Conservation (phyloP, 2,113 vertebrate genomes). For the Cheilinus undulatus region DNA sequence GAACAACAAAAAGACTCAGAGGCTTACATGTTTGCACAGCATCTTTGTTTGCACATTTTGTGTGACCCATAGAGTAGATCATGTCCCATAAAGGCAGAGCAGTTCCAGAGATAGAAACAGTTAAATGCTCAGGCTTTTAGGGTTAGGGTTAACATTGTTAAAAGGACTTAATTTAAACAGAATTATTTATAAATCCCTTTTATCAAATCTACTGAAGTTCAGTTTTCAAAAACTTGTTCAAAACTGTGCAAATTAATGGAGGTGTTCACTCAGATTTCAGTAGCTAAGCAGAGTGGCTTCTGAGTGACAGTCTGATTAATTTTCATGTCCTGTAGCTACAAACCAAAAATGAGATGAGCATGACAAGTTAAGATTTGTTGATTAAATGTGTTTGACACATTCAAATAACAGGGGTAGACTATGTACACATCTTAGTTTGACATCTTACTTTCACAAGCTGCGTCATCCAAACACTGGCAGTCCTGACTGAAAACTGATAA, state of each 20-base stretch:
- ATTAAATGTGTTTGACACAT: neutral
- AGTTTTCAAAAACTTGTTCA: neutral
- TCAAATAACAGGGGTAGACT: neutral
- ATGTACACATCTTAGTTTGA: neutral
- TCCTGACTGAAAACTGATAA: neutral
- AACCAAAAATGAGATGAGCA: conserved; percentile 7
- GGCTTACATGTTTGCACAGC: too few relatives aligned
- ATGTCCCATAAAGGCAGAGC: too few relatives aligned
- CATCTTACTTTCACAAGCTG: neutral
- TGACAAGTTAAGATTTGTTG: neutral
- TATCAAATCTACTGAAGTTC: neutral
- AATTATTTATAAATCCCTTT: too few relatives aligned
- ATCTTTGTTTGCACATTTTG: too few relatives aligned
- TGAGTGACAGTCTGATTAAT: conserved; percentile 7
- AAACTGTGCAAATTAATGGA: neutral
- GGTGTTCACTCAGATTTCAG: neutral
- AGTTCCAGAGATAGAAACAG: too few relatives aligned
- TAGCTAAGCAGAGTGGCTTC: neutral
- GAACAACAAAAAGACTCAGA: too few relatives aligned
- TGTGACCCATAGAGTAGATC: too few relatives aligned
- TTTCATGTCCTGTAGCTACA: neutral
- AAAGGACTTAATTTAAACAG: too few relatives aligned
- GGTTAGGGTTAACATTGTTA: too few relatives aligned
- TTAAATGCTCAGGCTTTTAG: too few relatives aligned
- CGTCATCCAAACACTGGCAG: neutral